Percentiles rank a stretch among this genome's conserved stretches.
These are phyloP conservation scores for Brachypalpus laphriformis DNA, from an alignment of 2,888 invertebrate species.

Conservation along the genomic window DNA sequence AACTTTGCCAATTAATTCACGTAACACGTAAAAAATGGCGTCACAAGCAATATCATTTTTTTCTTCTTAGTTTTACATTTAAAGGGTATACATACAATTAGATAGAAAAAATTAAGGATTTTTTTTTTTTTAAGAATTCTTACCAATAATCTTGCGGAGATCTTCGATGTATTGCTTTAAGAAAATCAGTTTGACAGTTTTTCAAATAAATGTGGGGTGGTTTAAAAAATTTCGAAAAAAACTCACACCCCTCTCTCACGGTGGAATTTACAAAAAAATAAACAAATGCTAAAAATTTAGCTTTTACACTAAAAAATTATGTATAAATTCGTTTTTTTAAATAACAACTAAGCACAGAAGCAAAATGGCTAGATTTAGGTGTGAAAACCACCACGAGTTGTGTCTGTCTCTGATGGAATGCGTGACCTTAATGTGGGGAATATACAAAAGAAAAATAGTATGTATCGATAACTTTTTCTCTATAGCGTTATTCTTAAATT, in stretches of 20 bases:
- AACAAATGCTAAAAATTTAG: slow-evolving; percentile 42
- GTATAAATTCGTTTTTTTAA: slow-evolving; percentile 1
- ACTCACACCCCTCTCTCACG: slow-evolving; percentile 18
- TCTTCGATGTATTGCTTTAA: slow-evolving; percentile 83
- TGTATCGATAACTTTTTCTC: slow-evolving; percentile 59
- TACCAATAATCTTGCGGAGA: slow-evolving; percentile 83
- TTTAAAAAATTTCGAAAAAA: slow-evolving; percentile 43
- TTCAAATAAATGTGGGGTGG: slow-evolving; percentile 74
- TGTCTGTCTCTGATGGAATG: slow-evolving; percentile 70
- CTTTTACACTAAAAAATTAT: slow-evolving; percentile 49
- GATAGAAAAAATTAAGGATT: slow-evolving; percentile 18
- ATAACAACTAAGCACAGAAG: slow-evolving; percentile 70
- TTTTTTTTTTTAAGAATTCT: slow-evolving; percentile 75
- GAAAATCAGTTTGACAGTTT: slow-evolving; percentile 83
- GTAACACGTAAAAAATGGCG: slow-evolving; percentile 69
- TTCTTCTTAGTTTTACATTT: slow-evolving; percentile 23
- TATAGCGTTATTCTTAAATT: slow-evolving; percentile 45
- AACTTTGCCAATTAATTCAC: slow-evolving; percentile 66
- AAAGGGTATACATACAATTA: slow-evolving; percentile 28
- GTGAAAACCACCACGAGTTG: slow-evolving; percentile 50
- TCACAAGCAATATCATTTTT: slow-evolving; percentile 27
- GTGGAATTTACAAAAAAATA: slow-evolving; percentile 21
- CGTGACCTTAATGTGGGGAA: slow-evolving; percentile 70
- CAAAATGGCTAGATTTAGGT: slow-evolving; percentile 47
- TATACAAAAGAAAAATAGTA: slow-evolving; percentile 57